Conservation (phyloP, 2,113 vertebrate genomes). For the Vulpes lagopus region DNA sequence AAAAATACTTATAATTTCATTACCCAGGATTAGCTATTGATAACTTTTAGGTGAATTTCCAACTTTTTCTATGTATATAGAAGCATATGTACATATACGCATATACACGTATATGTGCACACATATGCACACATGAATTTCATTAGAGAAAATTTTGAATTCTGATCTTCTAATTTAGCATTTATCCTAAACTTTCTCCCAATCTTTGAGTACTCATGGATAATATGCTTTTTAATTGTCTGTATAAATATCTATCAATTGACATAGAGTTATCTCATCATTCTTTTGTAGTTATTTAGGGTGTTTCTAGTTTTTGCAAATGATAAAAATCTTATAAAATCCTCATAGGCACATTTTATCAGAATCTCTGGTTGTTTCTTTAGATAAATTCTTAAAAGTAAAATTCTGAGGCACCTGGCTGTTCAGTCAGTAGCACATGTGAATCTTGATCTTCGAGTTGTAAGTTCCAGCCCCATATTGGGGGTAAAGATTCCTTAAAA, state of each 20-base stretch:
- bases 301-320: neutral
- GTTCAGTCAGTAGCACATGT: neutral
- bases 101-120: neutral
- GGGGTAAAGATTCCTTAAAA: neutral
- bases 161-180: neutral
- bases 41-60: neutral
- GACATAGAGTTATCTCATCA: neutral
- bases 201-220: neutral
- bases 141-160: neutral
- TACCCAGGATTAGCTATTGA: neutral
- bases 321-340: neutral
- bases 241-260: neutral
- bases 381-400: conserved; percentile 24
- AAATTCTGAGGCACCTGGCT: neutral
- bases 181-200: neutral
- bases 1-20: neutral
- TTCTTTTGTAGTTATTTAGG: neutral
- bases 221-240: neutral
- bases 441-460: neutral
- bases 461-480: neutral
- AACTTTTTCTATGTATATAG: neutral
- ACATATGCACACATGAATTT: neutral
- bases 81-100: neutral
- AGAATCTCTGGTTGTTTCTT: neutral
- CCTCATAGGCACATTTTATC: neutral